Evolutionary conservation across 2,888 invertebrate genomes (phyloP).

Genomic region (Monoplex corrugatus): DNA sequence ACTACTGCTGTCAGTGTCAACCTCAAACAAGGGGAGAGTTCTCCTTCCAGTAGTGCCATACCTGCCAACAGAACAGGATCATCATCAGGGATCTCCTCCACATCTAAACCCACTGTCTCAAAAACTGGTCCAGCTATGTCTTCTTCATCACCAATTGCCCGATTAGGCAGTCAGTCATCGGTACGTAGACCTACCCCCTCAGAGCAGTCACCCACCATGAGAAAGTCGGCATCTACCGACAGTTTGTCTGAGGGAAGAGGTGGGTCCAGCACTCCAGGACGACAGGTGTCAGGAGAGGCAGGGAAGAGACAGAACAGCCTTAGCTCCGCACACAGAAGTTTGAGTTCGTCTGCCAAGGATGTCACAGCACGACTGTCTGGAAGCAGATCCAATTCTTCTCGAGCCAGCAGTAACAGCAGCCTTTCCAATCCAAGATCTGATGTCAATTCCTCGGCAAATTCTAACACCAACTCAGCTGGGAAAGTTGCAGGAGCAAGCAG

Average conservation of each 20-base stretch:
- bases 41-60: conserved; percentile 24
- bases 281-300: not conserved
- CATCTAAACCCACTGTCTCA: conserved; percentile 14
- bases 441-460: not conserved
- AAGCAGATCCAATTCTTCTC: not conserved
- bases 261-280: not conserved
- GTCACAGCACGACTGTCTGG: conserved; percentile 36
- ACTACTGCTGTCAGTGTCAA: not conserved
- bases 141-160: not conserved
- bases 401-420: conserved; percentile 18
- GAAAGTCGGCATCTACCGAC: conserved; percentile 38
- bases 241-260: not conserved
- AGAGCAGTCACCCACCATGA: not conserved
- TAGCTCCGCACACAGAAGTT: not conserved
- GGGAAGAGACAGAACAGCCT: not conserved
- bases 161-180: not conserved
- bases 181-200: not conserved
- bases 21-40: not conserved
- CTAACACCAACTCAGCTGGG: no score
- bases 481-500: not conserved
- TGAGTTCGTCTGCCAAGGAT: conserved; percentile 23
- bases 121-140: conserved; percentile 18
- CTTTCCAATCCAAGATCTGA: not conserved
- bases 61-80: not conserved
- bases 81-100: not conserved